Evolutionary conservation across 2,888 invertebrate species (phyloP).

Genomic region (Norana najaformis): DNA sequence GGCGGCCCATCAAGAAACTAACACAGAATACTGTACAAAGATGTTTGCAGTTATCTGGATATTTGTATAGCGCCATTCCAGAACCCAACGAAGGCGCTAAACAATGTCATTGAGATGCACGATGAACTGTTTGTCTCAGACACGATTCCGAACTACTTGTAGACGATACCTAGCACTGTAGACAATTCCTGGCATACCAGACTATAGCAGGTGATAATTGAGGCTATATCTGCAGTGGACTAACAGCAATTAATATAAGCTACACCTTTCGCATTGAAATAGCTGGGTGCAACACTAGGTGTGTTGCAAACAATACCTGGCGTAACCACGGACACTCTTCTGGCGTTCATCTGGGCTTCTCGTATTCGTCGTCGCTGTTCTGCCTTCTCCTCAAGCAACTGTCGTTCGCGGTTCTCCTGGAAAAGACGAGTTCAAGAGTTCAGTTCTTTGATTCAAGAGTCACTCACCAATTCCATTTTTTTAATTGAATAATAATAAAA

Average conservation of each 20-base stretch:
- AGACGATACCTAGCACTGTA: not conserved
- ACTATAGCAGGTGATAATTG: too few relatives aligned
- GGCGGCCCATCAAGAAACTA: not conserved
- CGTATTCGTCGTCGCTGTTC: not conserved
- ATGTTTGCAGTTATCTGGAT: not conserved
- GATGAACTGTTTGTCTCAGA: not conserved
- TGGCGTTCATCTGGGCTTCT: not conserved
- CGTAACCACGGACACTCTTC: too few relatives aligned
- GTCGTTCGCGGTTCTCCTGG: conserved; percentile 1
- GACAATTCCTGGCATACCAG: not conserved
- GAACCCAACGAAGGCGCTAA: not conserved
- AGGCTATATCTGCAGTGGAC: not conserved
- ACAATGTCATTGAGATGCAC: not conserved
- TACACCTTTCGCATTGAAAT: not conserved
- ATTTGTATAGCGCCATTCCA: not conserved
- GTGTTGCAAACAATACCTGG: too few relatives aligned
- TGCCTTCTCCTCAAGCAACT: conserved; percentile 1
- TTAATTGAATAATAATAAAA: too few relatives aligned
- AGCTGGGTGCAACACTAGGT: too few relatives aligned
- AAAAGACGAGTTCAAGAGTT: not conserved
- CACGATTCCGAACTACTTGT: not conserved
- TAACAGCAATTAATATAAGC: too few relatives aligned
- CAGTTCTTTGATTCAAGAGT: not conserved
- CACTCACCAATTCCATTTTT: not conserved
- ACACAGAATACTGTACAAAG: not conserved